Conservation (phyloP, 2,797 vertebrate species). For the Phataginus tricuspis region DNA sequence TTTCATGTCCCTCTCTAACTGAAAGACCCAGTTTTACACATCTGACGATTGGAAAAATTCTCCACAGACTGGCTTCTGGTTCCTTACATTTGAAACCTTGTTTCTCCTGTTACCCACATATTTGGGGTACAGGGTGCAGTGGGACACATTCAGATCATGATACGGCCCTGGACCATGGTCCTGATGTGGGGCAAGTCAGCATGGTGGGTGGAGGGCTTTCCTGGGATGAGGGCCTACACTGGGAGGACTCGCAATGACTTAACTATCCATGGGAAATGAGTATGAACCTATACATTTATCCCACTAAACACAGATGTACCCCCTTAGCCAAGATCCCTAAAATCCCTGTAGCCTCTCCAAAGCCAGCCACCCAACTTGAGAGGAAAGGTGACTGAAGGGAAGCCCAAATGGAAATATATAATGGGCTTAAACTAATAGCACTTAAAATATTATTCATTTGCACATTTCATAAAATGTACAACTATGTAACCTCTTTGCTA, state of each 20-base stretch:
- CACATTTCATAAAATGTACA: constrained; percentile 18
- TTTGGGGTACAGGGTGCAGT: not conserved
- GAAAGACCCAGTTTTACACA: not conserved
- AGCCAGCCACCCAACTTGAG: not conserved
- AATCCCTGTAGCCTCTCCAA: not conserved
- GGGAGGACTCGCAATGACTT: not conserved
- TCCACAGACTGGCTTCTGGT: not conserved
- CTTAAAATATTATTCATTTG: constrained; percentile 25
- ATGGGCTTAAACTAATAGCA: not conserved
- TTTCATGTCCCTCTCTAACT: not conserved
- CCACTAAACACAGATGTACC: not conserved
- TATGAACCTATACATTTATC: not conserved
- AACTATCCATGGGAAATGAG: not conserved
- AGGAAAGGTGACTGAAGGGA: not conserved
- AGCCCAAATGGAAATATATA: not conserved
- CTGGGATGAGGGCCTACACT: not conserved
- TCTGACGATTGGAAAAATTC: not conserved
- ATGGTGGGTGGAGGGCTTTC: not conserved
- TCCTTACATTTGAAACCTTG: not conserved
- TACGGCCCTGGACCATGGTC: not conserved
- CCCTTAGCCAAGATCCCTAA: not conserved
- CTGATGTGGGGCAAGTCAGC: not conserved
- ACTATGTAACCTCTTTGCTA: constrained; percentile 16
- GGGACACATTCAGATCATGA: not conserved
- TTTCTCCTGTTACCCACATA: not conserved